Conservation (phyloP, 1,140 invertebrate species). For the Brachionus rotundiformis region DNA sequence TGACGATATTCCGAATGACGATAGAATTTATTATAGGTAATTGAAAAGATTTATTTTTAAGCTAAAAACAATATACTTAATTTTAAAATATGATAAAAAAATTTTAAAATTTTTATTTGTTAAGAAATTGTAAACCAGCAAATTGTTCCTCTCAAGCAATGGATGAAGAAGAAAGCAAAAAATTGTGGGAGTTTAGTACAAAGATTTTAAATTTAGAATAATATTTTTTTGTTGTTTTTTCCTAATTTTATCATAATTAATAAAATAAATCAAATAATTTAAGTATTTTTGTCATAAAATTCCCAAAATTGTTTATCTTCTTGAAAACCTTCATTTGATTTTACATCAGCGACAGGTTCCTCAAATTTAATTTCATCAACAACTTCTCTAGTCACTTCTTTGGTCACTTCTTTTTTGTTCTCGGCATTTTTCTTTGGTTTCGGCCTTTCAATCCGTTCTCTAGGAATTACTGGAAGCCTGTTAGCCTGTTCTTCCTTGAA, state of each 20-base stretch:
- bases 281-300: constrained; percentile 38
- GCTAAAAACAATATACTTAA: not conserved
- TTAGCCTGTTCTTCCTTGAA: not conserved
- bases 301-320: constrained; percentile 17
- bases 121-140: constrained; percentile 40
- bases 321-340: not conserved
- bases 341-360: not conserved
- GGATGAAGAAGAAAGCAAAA: not conserved
- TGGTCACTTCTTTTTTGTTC: not conserved
- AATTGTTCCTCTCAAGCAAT: constrained; percentile 6
- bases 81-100: not conserved
- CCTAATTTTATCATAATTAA: not conserved
- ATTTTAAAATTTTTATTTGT: not conserved
- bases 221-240: not conserved
- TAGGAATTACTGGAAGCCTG: not conserved
- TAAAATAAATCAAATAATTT: not conserved
- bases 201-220: constrained; percentile 39
- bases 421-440: not conserved
- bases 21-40: constrained; percentile 23
- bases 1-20: constrained; percentile 12
- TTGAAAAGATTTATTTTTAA: not conserved
- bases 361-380: not conserved
- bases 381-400: not conserved
- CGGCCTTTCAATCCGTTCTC: not conserved
- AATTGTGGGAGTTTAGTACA: constrained; percentile 11